Evolutionary conservation across 2,888 invertebrate species (phyloP).

Genomic region (Oxystoma pomonae): DNA sequence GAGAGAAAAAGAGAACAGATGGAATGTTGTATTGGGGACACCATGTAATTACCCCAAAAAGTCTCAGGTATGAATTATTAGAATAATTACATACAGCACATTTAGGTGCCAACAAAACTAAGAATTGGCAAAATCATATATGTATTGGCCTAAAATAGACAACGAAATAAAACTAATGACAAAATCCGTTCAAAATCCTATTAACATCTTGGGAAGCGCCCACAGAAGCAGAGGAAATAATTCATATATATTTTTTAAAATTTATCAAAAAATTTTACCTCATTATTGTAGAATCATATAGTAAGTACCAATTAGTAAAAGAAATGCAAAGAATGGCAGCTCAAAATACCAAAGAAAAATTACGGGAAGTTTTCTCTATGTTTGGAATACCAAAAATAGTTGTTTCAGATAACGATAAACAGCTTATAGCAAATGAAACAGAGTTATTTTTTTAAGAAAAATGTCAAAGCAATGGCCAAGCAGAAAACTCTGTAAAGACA

Average conservation of each 20-base stretch:
- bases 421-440: background rate
- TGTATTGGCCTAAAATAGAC: conserved; percentile 27
- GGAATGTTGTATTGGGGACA: conserved; percentile 6
- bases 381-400: conserved; percentile 12
- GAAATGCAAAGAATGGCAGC: conserved; percentile 9
- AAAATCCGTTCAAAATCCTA: conserved; percentile 5
- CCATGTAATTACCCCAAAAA: background rate
- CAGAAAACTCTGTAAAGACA: conserved; percentile 14
- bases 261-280: conserved; percentile 6
- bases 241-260: conserved; percentile 12
- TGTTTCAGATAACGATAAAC: conserved; percentile 17
- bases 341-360: conserved; percentile 6
- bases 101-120: conserved; percentile 13
- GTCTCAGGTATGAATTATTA: conserved; percentile 10
- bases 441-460: conserved; percentile 13
- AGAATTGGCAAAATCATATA: conserved; percentile 17
- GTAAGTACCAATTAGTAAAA: conserved; percentile 14
- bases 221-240: background rate
- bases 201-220: background rate
- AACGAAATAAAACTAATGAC: conserved; percentile 16
- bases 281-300: conserved; percentile 13
- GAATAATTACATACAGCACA: conserved; percentile 19
- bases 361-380: conserved; percentile 12
- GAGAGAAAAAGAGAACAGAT: conserved; percentile 10
- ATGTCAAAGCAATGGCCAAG: conserved; percentile 14